Percentiles rank a stretch among this genome's conserved stretches.
phyloP scores from a whole-genome alignment of 1,140 invertebrate genomes.

The Drosophila paulistorum region DNA sequence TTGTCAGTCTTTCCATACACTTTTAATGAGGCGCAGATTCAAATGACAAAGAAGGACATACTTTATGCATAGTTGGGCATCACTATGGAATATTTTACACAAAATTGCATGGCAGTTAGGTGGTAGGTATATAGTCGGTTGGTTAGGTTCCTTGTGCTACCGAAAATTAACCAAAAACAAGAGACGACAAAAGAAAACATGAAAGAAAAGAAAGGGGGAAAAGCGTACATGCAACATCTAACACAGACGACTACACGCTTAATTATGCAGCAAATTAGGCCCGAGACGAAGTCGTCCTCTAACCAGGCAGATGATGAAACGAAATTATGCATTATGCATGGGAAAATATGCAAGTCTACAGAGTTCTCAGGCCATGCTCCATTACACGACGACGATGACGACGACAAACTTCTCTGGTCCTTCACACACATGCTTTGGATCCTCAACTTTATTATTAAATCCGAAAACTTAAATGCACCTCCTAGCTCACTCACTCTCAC shows the following conservation, averaged over 20 bases:
- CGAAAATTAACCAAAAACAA: constrained; percentile 48
- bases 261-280: constrained; percentile 81
- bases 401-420: constrained; percentile 14
- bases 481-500: constrained; percentile 49
- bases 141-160: not conserved
- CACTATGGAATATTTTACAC: constrained; percentile 19
- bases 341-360: constrained; percentile 57
- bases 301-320: constrained; percentile 65
- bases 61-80: not conserved
- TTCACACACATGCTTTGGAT: constrained; percentile 16
- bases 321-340: constrained; percentile 79
- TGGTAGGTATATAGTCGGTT: not conserved
- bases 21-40: too few species aligned
- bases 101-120: constrained; percentile 33
- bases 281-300: constrained; percentile 43
- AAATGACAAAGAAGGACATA: not conserved
- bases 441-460: constrained; percentile 74
- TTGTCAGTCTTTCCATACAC: too few species aligned
- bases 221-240: constrained; percentile 23
- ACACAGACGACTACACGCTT: constrained; percentile 68
- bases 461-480: constrained; percentile 74
- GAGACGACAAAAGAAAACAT: constrained; percentile 22
- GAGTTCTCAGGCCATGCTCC: constrained; percentile 54
- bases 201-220: constrained; percentile 20
- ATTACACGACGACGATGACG: constrained; percentile 58